phyloP scores from a whole-genome alignment of 2,113 vertebrate genomes.

The Tetrao urogallus region DNA sequence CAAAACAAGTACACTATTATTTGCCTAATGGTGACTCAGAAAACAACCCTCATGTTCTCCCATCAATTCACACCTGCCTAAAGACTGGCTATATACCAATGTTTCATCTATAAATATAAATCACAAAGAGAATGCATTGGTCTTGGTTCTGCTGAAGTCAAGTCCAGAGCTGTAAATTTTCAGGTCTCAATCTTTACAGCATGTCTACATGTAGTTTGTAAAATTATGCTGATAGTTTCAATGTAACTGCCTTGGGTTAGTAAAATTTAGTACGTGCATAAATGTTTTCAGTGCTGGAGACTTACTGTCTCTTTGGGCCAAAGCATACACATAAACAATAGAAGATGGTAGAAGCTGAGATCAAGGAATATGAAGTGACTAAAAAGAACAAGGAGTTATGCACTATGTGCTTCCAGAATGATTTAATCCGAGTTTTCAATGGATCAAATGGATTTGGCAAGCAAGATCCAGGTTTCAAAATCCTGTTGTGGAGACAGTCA shows the following conservation, averaged over 20 bases:
- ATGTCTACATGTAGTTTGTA: neutral
- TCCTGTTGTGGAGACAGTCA: conserved; percentile 8
- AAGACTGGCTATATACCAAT: neutral
- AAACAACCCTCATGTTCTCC: neutral
- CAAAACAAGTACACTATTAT: neutral
- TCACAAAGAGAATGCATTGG: neutral
- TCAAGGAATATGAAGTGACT: neutral
- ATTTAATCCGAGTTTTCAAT: conserved; percentile 15
- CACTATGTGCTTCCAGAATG: neutral
- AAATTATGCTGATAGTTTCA: neutral
- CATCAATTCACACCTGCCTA: neutral
- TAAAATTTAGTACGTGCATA: neutral
- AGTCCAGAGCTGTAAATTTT: neutral
- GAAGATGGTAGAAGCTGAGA: neutral
- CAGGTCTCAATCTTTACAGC: neutral
- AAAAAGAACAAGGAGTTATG: neutral
- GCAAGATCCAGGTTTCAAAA: conserved; percentile 25
- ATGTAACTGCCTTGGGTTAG: neutral
- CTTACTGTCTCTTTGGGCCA: neutral
- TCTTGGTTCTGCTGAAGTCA: neutral
- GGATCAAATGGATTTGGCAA: conserved; percentile 31
- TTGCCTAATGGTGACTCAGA: neutral
- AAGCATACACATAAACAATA: conserved; percentile 14
- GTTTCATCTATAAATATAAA: neutral
- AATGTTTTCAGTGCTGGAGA: neutral